Evolutionary conservation across 2,888 invertebrate species (phyloP), one percentile per base, ranked within the genome.

Genomic region (Pyrrhosoma nymphula): DNA sequence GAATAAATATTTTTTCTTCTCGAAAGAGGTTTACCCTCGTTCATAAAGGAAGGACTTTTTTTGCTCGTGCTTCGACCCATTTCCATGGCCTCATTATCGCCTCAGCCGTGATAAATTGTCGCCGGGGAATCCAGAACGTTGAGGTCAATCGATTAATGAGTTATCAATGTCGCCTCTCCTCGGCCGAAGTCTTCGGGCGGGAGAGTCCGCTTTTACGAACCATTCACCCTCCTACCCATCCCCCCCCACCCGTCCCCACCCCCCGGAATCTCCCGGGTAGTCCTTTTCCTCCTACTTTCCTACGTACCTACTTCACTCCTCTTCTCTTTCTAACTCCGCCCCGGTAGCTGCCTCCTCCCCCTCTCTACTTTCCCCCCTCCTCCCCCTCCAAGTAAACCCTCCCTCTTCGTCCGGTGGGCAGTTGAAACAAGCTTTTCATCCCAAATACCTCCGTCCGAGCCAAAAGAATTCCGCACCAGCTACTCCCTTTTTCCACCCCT

Each of bases 81-180:
- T 35, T 82, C 26, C 82, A 35, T 82, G 69, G 26, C 69, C 82
- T 35, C 35, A 82, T 82, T 35, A 82, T 82, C 82, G 14, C 82
- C 82, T 82, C 82, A 4, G 35, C 35, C 30, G 82, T 82, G 82
- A 82, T 82, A 82, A 82, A 82, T 82, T 30, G 35, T 3, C 82
- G 35, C 18, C 18, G 30, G 16, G 30, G 82, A 30, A 82, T 82
- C 30, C 82, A 18, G 35, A 23, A 82, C 82, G 82, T 16, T 82
- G 82, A 30, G 82, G 82, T 82, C 82, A 82, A 82, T 82, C 82
- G 82, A 82, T 82, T 82, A 82, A 82, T 30, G 30, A 82, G 82
- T 82, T 82, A 82, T 82, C 82, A 82, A 82, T 82, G 82, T 82
- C 82, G 82, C 14, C 30, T 20, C 60, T 47, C 69, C 69, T 26